A percentile compares a stretch with the other conserved stretches of the same genome.
These are phyloP conservation scores for Nettapus auritus DNA, from an alignment of 2,113 vertebrate genomes.

Conservation along the genomic window DNA sequence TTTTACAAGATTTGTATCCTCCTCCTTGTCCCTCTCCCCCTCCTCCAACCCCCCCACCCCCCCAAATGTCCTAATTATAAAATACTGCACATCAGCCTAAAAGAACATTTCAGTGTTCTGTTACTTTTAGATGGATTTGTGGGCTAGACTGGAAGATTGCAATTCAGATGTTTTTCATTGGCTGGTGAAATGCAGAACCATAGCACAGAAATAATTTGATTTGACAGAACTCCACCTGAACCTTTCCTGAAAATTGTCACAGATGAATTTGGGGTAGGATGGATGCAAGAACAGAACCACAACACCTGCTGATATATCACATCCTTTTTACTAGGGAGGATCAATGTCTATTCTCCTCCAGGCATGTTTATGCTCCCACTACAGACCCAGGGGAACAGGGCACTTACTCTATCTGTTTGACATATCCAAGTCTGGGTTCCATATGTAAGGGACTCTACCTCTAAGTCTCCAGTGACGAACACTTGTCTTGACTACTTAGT, in stretches of 20 bases:
- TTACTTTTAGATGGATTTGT: neutral
- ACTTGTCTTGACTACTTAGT: neutral
- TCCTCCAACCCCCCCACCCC: accelerated
- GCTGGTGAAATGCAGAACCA: neutral
- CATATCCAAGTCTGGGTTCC: neutral
- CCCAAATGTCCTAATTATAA: neutral
- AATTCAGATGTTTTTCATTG: neutral
- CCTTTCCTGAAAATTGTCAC: neutral
- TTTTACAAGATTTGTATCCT: neutral
- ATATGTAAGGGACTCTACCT: neutral
- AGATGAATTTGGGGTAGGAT: neutral
- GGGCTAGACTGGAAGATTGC: neutral
- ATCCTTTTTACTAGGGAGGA: neutral
- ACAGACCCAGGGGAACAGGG: neutral
- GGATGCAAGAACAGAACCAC: neutral
- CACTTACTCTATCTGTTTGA: neutral
- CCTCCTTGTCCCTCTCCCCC: too few relatives aligned
- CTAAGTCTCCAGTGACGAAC: neutral
- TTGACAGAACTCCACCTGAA: neutral
- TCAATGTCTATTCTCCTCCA: neutral
- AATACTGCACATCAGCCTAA: neutral
- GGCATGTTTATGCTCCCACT: neutral
- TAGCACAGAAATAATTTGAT: neutral
- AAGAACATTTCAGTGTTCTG: neutral
- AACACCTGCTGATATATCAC: neutral